Conservation (phyloP, 2,113 vertebrate species). For the Muntiacus muntjak region DNA sequence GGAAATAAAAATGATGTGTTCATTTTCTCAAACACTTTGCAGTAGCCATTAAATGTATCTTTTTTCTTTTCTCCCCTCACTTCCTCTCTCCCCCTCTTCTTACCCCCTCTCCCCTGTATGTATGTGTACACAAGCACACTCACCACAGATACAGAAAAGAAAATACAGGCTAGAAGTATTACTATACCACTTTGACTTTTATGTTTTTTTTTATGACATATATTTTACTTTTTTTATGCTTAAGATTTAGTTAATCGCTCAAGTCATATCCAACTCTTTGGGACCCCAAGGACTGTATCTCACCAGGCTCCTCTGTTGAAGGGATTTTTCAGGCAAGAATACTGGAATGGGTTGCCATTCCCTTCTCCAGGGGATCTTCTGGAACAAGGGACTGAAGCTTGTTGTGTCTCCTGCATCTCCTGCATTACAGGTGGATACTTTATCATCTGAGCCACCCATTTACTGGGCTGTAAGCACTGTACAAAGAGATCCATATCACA, state of each 20-base stretch:
- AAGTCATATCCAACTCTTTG: not conserved
- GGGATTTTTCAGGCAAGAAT: not conserved
- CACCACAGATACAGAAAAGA: not conserved
- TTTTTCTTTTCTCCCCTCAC: not conserved
- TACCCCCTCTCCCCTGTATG: rapidly evolving
- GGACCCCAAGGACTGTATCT: not conserved
- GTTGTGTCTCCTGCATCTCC: not conserved
- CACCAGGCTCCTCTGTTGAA: not conserved
- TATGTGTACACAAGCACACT: not conserved
- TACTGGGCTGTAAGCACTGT: not conserved
- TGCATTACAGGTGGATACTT: not conserved
- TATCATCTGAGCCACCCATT: not conserved
- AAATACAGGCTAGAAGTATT: not conserved
- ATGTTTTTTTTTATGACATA: not conserved
- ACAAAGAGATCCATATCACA: not conserved
- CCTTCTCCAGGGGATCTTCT: not conserved
- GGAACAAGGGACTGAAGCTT: not conserved
- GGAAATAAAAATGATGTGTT: not conserved
- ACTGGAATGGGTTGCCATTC: not conserved
- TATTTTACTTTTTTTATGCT: not conserved
- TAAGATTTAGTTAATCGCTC: not conserved
- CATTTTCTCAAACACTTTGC: not conserved
- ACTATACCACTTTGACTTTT: not conserved
- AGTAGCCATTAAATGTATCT: not conserved
- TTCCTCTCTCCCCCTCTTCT: rapidly evolving